Evolutionary conservation across 2,797 vertebrate species (phyloP).

Genomic region (Anas bahamensis): DNA sequence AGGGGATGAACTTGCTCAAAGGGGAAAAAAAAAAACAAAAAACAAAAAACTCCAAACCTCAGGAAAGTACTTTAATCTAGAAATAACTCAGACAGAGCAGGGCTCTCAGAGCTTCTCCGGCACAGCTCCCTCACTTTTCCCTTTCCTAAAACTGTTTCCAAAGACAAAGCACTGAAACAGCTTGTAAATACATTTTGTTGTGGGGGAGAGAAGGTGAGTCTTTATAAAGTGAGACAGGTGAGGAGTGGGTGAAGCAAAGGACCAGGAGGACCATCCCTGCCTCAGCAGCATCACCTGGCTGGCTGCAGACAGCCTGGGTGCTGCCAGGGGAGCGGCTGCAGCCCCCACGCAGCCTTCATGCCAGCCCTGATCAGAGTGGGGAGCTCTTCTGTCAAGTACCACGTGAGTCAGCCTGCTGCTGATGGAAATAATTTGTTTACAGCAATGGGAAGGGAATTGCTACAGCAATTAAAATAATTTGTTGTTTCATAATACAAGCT

Average conservation of each 20-base stretch:
- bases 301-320: neutral
- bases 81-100: neutral
- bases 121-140: neutral
- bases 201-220: neutral
- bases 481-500: constrained; percentile 53
- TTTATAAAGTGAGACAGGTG: neutral
- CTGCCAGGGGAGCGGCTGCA: neutral
- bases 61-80: neutral
- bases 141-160: neutral
- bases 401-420: constrained; percentile 38
- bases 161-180: neutral
- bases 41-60: neutral
- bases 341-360: neutral
- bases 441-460: constrained; percentile 47
- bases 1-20: neutral
- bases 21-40: neutral
- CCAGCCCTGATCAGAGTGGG: neutral
- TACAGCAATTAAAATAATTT: constrained; percentile 65
- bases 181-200: neutral
- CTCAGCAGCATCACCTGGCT: neutral
- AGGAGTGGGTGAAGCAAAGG: neutral
- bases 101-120: neutral
- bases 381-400: neutral
- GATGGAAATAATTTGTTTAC: constrained; percentile 29
- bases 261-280: neutral